Percentiles rank a stretch among this genome's conserved stretches.
phyloP scores from a whole-genome alignment of 2,113 vertebrate species.

The Strix uralensis region DNA sequence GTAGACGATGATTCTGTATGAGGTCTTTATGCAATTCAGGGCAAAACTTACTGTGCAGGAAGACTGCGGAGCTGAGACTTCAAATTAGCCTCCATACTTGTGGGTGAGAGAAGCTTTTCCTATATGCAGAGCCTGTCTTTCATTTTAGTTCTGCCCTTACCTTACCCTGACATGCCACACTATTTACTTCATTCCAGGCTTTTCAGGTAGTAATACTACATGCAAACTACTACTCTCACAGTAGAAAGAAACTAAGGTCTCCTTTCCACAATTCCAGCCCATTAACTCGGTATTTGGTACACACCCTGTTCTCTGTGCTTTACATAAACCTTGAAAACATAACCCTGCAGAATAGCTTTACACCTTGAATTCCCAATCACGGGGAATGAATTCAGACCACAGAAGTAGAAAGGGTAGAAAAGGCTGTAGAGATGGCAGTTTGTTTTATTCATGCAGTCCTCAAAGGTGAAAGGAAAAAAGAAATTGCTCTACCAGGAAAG shows the following conservation, averaged over 20 bases:
- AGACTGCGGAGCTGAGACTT: background rate
- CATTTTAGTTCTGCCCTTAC: background rate
- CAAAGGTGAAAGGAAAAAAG: background rate
- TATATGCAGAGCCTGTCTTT: accelerated
- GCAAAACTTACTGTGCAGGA: background rate
- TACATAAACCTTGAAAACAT: background rate
- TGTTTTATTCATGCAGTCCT: background rate
- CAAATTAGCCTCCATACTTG: background rate
- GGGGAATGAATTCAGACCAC: background rate
- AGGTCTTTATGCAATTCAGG: background rate
- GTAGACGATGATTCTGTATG: background rate
- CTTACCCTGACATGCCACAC: background rate
- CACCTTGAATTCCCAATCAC: background rate
- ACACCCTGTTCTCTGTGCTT: background rate
- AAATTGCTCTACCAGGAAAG: background rate
- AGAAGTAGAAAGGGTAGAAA: background rate
- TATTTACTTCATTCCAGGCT: background rate
- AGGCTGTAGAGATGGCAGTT: background rate
- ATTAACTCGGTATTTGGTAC: background rate
- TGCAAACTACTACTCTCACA: background rate
- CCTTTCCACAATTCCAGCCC: background rate
- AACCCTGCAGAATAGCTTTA: background rate
- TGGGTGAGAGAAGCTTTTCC: background rate
- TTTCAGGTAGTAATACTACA: background rate
- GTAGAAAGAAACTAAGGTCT: background rate